Conservation (phyloP, 2,888 invertebrate genomes). For the Dasypolia templi region DNA sequence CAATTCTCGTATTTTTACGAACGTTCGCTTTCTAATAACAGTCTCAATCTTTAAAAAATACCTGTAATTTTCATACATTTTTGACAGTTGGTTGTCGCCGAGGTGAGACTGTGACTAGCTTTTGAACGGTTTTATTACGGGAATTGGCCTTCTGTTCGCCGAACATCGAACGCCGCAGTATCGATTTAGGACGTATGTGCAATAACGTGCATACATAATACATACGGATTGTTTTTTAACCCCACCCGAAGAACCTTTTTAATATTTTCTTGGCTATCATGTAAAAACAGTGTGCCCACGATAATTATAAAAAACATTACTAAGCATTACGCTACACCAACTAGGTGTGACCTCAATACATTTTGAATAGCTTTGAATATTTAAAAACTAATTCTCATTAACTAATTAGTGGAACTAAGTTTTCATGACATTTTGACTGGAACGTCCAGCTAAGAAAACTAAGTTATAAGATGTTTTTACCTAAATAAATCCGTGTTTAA, state of each 20-base stretch:
- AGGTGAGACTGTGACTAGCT: too few relatives aligned
- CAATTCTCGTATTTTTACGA: too few relatives aligned
- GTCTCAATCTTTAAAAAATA: too few relatives aligned
- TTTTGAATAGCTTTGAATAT: constrained; percentile 38
- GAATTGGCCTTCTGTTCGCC: neutral
- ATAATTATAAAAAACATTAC: constrained; percentile 22
- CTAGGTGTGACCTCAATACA: constrained; percentile 34
- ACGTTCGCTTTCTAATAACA: too few relatives aligned
- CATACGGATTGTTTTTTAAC: neutral
- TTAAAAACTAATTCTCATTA: constrained; percentile 38
- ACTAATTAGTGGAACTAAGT: constrained; percentile 28
- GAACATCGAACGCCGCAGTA: too few relatives aligned
- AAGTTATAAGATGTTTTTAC: neutral
- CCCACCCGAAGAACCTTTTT: neutral
- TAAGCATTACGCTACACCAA: constrained; percentile 3
- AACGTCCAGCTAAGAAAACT: neutral
- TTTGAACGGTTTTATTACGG: too few relatives aligned
- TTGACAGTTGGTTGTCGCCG: too few relatives aligned
- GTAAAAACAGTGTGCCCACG: neutral
- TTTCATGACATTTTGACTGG: constrained; percentile 3
- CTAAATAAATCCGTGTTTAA: neutral
- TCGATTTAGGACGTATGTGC: neutral
- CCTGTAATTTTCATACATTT: too few relatives aligned
- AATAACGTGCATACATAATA: neutral
- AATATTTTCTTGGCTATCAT: neutral